Base-by-base conservation (phyloP, 2,888 invertebrate species). In the Rotaria magnacalcarata region DNA sequence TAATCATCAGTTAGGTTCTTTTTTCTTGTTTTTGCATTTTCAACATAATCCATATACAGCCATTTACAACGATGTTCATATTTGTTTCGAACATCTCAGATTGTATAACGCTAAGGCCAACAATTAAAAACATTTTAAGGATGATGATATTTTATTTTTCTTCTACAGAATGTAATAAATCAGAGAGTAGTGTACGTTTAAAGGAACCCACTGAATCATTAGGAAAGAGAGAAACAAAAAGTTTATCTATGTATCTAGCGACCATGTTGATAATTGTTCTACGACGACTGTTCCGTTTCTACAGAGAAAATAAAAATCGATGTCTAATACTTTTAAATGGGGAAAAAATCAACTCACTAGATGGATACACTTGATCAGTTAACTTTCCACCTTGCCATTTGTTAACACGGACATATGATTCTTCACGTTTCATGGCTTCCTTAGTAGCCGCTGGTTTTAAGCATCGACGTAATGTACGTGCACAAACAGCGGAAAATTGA, bases 401-500 rank as follows among this genome's bases (percentile, higher is more conserved):
- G 4, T 95, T 95, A 88, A 96, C 94, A 90, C 94, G 95, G 87
- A 97, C 93, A 89, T 94, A 93, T 85, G 94, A 93, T 85, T 93
- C 94, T 89, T 94, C 94, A 87, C 96, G 93, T 90, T 94, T 95
- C 41, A 92, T 89, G 54, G 96, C 95, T 50, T 95, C 96, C 43
- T 91, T 92, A 88, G 93, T 93, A 0, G 94, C 89, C 84, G 95
- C 95, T 2, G 94, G 91, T 91, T 96, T 96, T 88, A 97, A 91
- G 24, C 95, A 93, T 90, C 94, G 93, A 87, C 97, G 93, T 87
- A 97, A 92, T 86, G 95, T 92, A 89, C 93, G 94, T 47, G 97
- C 96, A 89, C 96, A 96, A 90, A 97, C 95, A 91, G 94, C 95
- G 87, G 97, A 97, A 92, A 95, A 97, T 92, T 96, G 95, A 91